phyloP scores from a whole-genome alignment of 2,888 invertebrate genomes.

The Panorpa germanica region DNA sequence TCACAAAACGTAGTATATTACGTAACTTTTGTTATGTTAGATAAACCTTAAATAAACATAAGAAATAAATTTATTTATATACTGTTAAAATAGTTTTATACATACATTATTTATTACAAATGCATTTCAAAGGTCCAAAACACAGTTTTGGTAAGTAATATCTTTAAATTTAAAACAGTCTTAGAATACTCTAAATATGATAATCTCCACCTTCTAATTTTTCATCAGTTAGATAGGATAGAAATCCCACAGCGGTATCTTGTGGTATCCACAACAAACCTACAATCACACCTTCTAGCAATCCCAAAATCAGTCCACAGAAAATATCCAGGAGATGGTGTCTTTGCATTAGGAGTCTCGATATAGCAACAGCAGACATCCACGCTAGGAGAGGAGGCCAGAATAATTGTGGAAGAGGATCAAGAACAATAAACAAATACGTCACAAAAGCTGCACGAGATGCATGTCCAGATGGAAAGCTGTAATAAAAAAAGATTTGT shows the following conservation, averaged over 20 bases:
- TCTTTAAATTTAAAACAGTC: too few relatives aligned
- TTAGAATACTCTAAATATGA: slow-evolving; percentile 33
- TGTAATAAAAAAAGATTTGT: slow-evolving; percentile 14
- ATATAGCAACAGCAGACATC: slow-evolving; percentile 53
- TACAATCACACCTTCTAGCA: slow-evolving; percentile 45
- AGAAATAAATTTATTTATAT: too few relatives aligned
- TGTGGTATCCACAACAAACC: slow-evolving; percentile 49
- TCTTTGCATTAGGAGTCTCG: slow-evolving; percentile 63
- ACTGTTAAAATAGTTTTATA: too few relatives aligned
- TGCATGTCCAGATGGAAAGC: slow-evolving; percentile 89
- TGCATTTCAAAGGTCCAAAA: too few relatives aligned
- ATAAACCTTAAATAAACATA: too few relatives aligned
- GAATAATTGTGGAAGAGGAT: slow-evolving; percentile 38
- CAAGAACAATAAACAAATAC: slow-evolving; percentile 46
- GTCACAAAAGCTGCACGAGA: slow-evolving; percentile 64
- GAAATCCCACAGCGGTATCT: slow-evolving; percentile 33
- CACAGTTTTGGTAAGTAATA: too few relatives aligned
- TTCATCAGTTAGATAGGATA: slow-evolving; percentile 44
- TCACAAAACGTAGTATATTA: too few relatives aligned
- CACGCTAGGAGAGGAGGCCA: slow-evolving; percentile 50
- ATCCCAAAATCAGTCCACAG: slow-evolving; percentile 55
- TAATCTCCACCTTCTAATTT: slow-evolving; percentile 48
- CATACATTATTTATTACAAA: too few relatives aligned
- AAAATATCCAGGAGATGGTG: slow-evolving; percentile 77
- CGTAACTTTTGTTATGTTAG: too few relatives aligned